phyloP scores from a whole-genome alignment of 2,797 vertebrate genomes.

The Sebastes hubbsi region DNA sequence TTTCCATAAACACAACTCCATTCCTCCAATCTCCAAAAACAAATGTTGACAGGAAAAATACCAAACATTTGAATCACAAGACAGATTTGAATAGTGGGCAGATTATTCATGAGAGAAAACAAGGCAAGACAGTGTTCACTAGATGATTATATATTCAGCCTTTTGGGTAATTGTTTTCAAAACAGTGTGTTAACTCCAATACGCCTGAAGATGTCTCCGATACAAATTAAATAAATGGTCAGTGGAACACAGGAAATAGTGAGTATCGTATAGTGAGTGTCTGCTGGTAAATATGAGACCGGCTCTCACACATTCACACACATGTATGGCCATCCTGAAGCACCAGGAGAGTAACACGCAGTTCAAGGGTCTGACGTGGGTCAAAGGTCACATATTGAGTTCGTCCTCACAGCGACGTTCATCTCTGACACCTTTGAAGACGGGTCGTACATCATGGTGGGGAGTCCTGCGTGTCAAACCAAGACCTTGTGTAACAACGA shows the following conservation, averaged over 20 bases:
- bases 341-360: constrained; percentile 41
- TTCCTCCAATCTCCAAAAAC: not conserved
- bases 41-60: constrained; percentile 4
- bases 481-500: constrained; percentile 70
- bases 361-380: constrained; percentile 54
- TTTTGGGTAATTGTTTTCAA: not conserved
- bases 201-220: not conserved
- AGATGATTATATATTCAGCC: not conserved
- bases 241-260: not conserved
- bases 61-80: not conserved
- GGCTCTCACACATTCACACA: constrained; percentile 42
- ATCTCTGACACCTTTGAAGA: constrained; percentile 80
- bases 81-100: not conserved
- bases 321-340: constrained; percentile 5
- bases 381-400: constrained; percentile 81
- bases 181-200: not conserved
- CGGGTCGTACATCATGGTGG: constrained; percentile 66
- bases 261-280: not conserved
- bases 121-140: not conserved
- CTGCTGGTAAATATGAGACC: constrained; percentile 17
- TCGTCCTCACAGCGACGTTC: constrained; percentile 66
- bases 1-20: not conserved
- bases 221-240: not conserved
- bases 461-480: constrained; percentile 75
- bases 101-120: constrained; percentile 4